A percentile compares a stretch with the other conserved stretches of the same genome.
phyloP scores from a whole-genome alignment of 92 coral and sea anemone genomes.

The Epizoanthus ramosus region DNA sequence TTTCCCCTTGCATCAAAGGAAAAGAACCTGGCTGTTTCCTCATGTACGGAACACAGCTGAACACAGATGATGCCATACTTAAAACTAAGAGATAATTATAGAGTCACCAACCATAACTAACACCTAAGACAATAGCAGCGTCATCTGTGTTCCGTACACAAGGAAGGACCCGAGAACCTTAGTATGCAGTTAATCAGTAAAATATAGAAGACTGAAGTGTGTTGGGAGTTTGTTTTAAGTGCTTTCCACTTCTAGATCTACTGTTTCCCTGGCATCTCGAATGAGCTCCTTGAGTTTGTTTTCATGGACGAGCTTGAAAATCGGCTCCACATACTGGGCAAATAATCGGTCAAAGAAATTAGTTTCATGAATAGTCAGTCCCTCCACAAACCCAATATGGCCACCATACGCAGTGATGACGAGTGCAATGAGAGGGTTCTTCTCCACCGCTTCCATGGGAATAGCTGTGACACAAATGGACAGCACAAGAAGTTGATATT shows the following conservation, averaged over 20 bases:
- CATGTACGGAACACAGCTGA: no score
- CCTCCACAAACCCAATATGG: slow-evolving; percentile 84
- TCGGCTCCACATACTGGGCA: slow-evolving; percentile 68
- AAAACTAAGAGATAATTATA: no score
- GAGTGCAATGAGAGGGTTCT: slow-evolving; percentile 77
- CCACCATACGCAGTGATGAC: slow-evolving; percentile 84
- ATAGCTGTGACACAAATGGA: slow-evolving; percentile 56
- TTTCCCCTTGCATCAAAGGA: no score
- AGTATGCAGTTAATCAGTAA: no score
- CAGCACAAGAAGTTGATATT: background rate
- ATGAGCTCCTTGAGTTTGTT: slow-evolving; percentile 52
- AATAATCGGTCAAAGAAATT: slow-evolving; percentile 83
- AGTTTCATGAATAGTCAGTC: slow-evolving; percentile 63
- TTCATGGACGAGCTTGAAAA: slow-evolving; percentile 63
- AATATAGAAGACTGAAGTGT: no score
- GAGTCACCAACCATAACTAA: no score
- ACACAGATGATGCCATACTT: no score
- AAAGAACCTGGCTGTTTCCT: no score
- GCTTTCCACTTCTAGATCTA: slow-evolving; percentile 10
- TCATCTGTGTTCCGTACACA: no score
- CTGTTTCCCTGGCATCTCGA: slow-evolving; percentile 10
- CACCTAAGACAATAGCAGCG: no score
- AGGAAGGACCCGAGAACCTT: no score
- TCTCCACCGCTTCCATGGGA: slow-evolving; percentile 69
- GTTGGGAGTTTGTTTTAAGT: background rate